Percentiles rank a stretch among this genome's conserved stretches.
Conservation (phyloP, 92 coral and sea anemone species). For the Heteractis magnifica region DNA sequence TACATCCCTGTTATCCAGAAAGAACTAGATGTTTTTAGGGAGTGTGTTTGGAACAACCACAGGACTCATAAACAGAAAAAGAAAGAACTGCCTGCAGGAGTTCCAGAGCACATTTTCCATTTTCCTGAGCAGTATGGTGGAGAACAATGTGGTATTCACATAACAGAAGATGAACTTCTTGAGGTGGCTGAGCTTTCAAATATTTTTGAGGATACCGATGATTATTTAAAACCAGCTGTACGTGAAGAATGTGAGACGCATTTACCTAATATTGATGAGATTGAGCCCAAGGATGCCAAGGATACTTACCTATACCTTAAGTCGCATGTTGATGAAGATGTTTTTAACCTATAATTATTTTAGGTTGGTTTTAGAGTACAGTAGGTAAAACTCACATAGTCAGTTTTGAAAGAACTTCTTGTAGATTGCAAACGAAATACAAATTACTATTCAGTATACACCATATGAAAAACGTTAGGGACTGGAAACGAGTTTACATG, state of each 20-base stretch:
- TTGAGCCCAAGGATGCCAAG: constrained; percentile 23
- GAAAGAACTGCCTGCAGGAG: constrained; percentile 42
- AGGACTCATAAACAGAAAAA: constrained; percentile 31
- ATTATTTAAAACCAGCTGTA: constrained; percentile 26
- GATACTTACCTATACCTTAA: constrained; percentile 36
- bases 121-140: constrained; percentile 50
- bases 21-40: constrained; percentile 22
- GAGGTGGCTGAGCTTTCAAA: constrained; percentile 32
- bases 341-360: no score
- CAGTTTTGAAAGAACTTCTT: no score
- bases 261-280: constrained; percentile 31
- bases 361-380: no score
- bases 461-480: no score
- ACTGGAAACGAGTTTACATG: no score
- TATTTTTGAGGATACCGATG: constrained; percentile 30
- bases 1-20: constrained; percentile 31
- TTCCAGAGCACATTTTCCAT: constrained; percentile 43
- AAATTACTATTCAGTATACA: no score
- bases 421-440: no score
- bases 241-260: constrained; percentile 26
- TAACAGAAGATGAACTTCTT: constrained; percentile 20
- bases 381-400: no score
- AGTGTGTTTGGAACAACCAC: constrained; percentile 40
- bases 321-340: constrained; percentile 4
- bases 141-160: constrained; percentile 34